These are phyloP conservation scores for Halictus quadricinctus DNA, from an alignment of 2,888 invertebrate genomes.

Conservation along the genomic window DNA sequence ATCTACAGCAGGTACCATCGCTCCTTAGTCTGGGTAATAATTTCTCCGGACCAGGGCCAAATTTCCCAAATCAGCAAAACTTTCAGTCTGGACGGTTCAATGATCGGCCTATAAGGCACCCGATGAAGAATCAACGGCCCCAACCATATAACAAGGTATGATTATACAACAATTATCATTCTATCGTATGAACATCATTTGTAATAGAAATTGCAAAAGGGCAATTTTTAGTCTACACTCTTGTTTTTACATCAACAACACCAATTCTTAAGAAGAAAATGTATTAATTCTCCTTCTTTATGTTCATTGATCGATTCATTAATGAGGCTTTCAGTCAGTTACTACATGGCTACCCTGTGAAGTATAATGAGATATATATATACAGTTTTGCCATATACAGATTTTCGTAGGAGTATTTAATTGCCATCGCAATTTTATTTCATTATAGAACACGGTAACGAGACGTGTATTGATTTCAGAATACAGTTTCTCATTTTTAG, in stretches of 20 bases:
- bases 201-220: constrained; percentile 60
- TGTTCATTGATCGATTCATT: constrained; percentile 60
- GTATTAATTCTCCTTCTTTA: constrained; percentile 58
- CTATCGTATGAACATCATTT: constrained; percentile 31
- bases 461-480: constrained; percentile 66
- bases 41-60: constrained; percentile 77
- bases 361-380: constrained; percentile 52
- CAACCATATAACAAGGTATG: constrained; percentile 81
- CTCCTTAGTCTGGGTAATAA: constrained; percentile 79
- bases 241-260: constrained; percentile 57
- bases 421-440: constrained; percentile 54
- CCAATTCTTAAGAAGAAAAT: constrained; percentile 54
- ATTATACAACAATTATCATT: constrained; percentile 9
- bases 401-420: constrained; percentile 50
- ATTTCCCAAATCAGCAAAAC: constrained; percentile 77
- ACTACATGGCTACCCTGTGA: constrained; percentile 45
- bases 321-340: constrained; percentile 63
- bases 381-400: constrained; percentile 51
- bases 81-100: constrained; percentile 78
- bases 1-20: constrained; percentile 77
- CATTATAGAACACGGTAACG: constrained; percentile 60
- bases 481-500: constrained; percentile 61
- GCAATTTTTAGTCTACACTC: constrained; percentile 61
- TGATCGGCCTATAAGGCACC: constrained; percentile 75
- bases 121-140: constrained; percentile 78